Evolutionary conservation across 2,113 vertebrate species (phyloP), one percentile per base, ranked within the genome.

Genomic region (Pluvialis apricaria): DNA sequence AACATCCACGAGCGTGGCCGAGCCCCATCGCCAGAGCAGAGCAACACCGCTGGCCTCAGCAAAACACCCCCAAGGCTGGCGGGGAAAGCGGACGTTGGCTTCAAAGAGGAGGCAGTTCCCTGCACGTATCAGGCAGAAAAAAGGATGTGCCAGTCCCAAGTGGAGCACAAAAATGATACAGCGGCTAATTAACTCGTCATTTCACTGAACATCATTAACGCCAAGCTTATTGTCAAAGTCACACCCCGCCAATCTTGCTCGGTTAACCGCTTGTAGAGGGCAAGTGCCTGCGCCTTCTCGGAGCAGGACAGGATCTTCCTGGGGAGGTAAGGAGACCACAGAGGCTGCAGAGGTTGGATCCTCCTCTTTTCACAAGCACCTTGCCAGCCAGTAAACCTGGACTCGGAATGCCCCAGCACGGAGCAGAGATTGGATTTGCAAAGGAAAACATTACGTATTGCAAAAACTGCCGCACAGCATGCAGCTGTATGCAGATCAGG

Each of bases 331-430:
- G 49, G 66, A 65, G 51, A 19, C 20, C 18, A 4, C 62, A 19
- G n/a, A 45, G 44, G 21, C 64, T 61, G 40, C 20, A 15, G 45
- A 15, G 45, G 32, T 2, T 31, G 28, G 40, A 54, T 28, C 28
- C 66, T 78, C 44, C 40, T 45, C 11, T n/a, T 42, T 52, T 21
- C 58, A 8, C n/a, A 5, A 49, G 72, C 12, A 19, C 36, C 14
- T 76, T 42, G 19, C 32, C 68, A 60, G 60, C 14, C 42, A 40
- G 34, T 60, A 90, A 38, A 66, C 15, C 72, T 10, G 38, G 24
- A 3, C n/a, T 52, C 19, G 1, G 1, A 42, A 25, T 2, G 28
- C 18, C 55, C 64, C 36, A 17, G 66, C 6, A 0, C 10, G 68
- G 32, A 55, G 49, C 66, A n/a, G 82, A 69, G 71, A 1, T n/a